phyloP scores from a whole-genome alignment of 1,140 invertebrate genomes.

The Propsilocerus akamusi region DNA sequence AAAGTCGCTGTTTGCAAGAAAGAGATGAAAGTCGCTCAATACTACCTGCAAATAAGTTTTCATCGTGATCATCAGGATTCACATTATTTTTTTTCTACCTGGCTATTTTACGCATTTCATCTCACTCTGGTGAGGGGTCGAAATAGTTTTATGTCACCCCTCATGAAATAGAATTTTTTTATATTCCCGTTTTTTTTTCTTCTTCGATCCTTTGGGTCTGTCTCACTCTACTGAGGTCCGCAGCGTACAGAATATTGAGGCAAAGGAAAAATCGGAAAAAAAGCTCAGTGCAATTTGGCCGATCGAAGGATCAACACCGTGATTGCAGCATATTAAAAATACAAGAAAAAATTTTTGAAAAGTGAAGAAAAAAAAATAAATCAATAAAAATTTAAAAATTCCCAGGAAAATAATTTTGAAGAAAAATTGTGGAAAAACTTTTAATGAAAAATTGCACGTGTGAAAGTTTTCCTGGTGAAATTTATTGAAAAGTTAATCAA shows the following conservation, averaged over 20 bases:
- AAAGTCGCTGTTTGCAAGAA: background rate
- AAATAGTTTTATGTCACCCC: background rate
- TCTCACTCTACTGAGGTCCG: too few species aligned
- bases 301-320: background rate
- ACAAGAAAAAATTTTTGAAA: background rate
- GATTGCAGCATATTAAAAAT: background rate
- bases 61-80: too few species aligned
- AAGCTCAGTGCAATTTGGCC: background rate
- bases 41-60: too few species aligned
- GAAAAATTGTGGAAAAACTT: background rate
- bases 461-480: background rate
- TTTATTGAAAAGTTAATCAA: constrained; percentile 11
- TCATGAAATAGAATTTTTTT: background rate
- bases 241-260: too few species aligned
- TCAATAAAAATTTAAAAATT: background rate
- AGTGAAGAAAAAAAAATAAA: background rate
- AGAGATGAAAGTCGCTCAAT: background rate
- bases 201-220: too few species aligned
- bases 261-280: too few species aligned
- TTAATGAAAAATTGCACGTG: background rate
- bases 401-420: background rate
- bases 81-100: background rate
- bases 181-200: background rate
- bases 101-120: background rate
- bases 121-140: background rate